Evolutionary conservation across 2,797 vertebrate genomes (phyloP).

Genomic region (Gambusia yucatana): DNA sequence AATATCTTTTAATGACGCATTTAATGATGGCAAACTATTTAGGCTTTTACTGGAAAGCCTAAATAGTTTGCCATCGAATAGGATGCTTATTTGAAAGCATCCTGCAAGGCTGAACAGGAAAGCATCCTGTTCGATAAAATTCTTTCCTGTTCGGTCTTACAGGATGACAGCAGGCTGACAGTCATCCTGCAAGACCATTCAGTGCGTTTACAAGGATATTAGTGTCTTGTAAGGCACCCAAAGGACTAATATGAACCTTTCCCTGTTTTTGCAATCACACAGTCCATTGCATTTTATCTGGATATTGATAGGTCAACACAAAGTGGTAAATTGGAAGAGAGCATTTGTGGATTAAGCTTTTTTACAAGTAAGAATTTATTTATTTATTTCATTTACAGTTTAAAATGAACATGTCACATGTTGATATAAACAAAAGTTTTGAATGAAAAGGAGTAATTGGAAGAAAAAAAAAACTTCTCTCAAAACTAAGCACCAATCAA

Average conservation of each 20-base stretch:
- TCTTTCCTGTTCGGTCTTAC: no score
- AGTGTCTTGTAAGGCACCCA: background rate
- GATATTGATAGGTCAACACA: background rate
- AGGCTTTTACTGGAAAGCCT: background rate
- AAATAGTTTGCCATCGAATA: no score
- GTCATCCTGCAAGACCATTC: no score
- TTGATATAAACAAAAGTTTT: no score
- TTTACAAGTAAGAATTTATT: background rate
- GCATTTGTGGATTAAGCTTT: background rate
- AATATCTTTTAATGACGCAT: background rate
- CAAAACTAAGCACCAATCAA: no score
- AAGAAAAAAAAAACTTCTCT: no score
- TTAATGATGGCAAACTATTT: background rate
- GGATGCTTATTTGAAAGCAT: background rate
- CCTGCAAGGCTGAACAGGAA: background rate
- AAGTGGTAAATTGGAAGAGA: background rate
- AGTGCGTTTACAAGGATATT: no score
- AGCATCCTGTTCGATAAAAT: no score
- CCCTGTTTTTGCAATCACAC: background rate
- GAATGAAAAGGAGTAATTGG: no score
- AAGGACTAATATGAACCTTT: background rate
- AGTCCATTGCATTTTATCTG: background rate
- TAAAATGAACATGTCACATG: no score
- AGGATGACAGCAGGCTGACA: no score
- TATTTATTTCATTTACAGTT: no score